A percentile compares a stretch with the other conserved stretches of the same genome.
phyloP scores from a whole-genome alignment of 2,797 vertebrate genomes.

The Rhynchotus rufescens region DNA sequence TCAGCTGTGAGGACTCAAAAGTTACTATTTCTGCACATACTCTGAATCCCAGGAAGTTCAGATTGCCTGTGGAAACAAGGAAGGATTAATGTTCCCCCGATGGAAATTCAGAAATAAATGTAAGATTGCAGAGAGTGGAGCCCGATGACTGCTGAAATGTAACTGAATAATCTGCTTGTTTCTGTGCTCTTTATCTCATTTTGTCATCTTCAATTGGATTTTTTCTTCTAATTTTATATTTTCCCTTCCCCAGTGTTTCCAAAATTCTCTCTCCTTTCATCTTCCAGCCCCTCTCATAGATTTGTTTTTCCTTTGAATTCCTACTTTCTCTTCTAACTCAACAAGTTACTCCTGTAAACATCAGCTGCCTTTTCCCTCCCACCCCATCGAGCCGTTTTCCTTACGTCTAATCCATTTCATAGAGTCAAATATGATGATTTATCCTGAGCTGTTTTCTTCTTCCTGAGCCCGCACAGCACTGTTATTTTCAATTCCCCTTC shows the following conservation, averaged over 20 bases:
- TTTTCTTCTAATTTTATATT: not conserved
- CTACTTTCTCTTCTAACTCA: not conserved
- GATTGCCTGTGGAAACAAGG: not conserved
- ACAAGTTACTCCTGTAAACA: not conserved
- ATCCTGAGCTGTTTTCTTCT: not conserved
- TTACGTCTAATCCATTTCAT: not conserved
- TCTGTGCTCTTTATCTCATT: not conserved
- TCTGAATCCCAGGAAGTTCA: not conserved
- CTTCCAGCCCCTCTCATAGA: not conserved
- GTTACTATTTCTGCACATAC: not conserved
- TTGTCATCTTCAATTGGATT: not conserved
- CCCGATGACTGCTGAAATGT: not conserved
- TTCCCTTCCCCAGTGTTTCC: not conserved
- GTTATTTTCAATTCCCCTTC: constrained; percentile 59
- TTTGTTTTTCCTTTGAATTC: not conserved
- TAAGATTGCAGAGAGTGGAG: not conserved
- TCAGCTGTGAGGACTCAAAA: not conserved
- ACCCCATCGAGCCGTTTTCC: not conserved
- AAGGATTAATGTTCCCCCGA: not conserved
- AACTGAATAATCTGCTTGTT: not conserved
- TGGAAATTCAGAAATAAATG: not conserved
- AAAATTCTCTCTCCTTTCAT: not conserved
- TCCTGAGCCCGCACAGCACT: not conserved
- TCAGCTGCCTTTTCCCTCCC: not conserved
- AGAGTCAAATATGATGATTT: not conserved